These are phyloP conservation scores for Hyaena hyaena DNA, from an alignment of 2,113 vertebrate genomes.

Conservation along the genomic window DNA sequence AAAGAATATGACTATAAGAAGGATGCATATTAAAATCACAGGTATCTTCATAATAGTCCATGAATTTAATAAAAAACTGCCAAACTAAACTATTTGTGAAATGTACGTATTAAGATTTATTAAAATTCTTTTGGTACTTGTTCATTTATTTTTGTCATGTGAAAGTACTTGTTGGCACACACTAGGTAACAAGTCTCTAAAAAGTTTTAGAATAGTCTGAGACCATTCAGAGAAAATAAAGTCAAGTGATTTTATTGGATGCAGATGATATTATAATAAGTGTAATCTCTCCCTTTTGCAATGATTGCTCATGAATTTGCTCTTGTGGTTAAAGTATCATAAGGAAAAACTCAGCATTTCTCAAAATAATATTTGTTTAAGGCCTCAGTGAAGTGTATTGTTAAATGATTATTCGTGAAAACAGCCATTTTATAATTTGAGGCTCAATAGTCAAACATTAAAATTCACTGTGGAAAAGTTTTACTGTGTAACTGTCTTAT, in stretches of 20 bases:
- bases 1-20: not conserved
- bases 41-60: not conserved
- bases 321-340: not conserved
- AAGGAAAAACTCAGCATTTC: not conserved
- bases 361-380: constrained; percentile 15
- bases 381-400: not conserved
- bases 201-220: not conserved
- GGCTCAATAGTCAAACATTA: not conserved
- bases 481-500: not conserved
- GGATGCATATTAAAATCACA: not conserved
- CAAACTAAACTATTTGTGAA: not conserved
- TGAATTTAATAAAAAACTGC: not conserved
- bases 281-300: not conserved
- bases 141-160: constrained; percentile 33
- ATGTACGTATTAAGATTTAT: not conserved
- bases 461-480: not conserved
- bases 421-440: not conserved
- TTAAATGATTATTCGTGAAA: constrained; percentile 21
- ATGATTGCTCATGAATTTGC: not conserved
- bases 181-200: not conserved
- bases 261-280: not conserved
- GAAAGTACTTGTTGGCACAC: not conserved
- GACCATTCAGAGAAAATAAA: not conserved
- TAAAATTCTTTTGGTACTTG: not conserved
- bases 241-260: not conserved